Base-by-base conservation (phyloP, 2,888 invertebrate genomes). In the Isotomurus palustris region DNA sequence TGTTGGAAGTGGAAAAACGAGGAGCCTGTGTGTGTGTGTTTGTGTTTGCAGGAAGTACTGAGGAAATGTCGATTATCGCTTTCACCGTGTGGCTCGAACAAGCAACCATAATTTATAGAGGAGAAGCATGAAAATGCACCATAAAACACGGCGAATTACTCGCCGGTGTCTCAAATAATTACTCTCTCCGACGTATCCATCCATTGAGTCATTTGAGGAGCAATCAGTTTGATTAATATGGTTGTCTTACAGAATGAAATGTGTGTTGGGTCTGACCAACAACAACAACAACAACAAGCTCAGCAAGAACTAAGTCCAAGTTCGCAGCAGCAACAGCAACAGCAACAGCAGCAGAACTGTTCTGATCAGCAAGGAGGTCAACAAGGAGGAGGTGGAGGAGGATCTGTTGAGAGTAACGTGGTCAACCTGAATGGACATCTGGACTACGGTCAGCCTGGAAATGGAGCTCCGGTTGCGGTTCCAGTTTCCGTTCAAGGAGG, bases 171-270 rank as follows among this genome's bases (percentile, higher is more conserved):
- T 32, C 32, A n/a, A n/a, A n/a, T 32, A 14, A 8, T 32, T 32
- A 32, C 32, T 32, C 14, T 32, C 32, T 32, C 32, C 14, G 14
- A 8, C 14, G 32, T 10, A 8, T 32, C 32, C 32, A 14, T n/a
- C n/a, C n/a, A n/a, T n/a, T n/a, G n/a, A n/a, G n/a, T n/a, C n/a
- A n/a, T n/a, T n/a, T n/a, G n/a, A n/a, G n/a, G n/a, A n/a, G n/a
- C n/a, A n/a, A n/a, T n/a, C n/a, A n/a, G n/a, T n/a, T n/a, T n/a
- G n/a, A n/a, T n/a, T n/a, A n/a, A n/a, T n/a, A n/a, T n/a, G n/a
- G n/a, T n/a, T n/a, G n/a, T n/a, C n/a, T n/a, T n/a, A n/a, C n/a
- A 68, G 67, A 63, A 59, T 60, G 67, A 68, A 25, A 56, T 65
- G 49, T 60, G 62, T 54, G 62, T 62, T n/a, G n/a, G n/a, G n/a